These are phyloP conservation scores for Cosmia pyralina DNA, from an alignment of 2,888 invertebrate genomes.

Conservation along the genomic window DNA sequence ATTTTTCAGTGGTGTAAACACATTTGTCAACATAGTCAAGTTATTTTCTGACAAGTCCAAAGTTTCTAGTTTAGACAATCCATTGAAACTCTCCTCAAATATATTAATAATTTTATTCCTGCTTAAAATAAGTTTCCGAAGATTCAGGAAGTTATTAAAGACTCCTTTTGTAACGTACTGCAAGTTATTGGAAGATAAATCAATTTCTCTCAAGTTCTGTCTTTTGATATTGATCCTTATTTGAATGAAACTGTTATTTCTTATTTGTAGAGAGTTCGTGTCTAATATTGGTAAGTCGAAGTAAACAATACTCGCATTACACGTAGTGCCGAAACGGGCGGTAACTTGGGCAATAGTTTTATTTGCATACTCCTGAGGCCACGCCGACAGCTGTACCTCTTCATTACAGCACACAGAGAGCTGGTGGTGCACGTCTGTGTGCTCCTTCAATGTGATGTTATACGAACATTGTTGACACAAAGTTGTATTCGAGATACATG, in stretches of 20 bases:
- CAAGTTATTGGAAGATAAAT: constrained; percentile 91
- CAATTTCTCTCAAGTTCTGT: constrained; percentile 88
- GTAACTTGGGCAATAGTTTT: constrained; percentile 79
- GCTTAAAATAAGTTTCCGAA: constrained; percentile 92
- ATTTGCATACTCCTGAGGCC: constrained; percentile 76
- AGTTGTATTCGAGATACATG: constrained; percentile 74
- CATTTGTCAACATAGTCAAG: constrained; percentile 89
- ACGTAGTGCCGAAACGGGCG: constrained; percentile 72
- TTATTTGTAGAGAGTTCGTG: constrained; percentile 77
- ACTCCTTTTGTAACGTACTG: constrained; percentile 86
- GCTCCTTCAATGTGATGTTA: constrained; percentile 80
- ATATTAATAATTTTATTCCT: constrained; percentile 91
- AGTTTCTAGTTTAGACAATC: constrained; percentile 91
- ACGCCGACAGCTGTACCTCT: constrained; percentile 69
- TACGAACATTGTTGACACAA: constrained; percentile 81
- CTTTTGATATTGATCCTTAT: constrained; percentile 78
- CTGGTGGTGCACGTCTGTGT: constrained; percentile 71
- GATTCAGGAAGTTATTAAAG: constrained; percentile 89
- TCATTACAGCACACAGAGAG: constrained; percentile 80
- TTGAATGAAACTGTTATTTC: constrained; percentile 79
- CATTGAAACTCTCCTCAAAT: constrained; percentile 90
- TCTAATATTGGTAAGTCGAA: constrained; percentile 78
- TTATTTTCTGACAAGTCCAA: constrained; percentile 93
- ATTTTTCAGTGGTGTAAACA: constrained; percentile 90
- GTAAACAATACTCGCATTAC: constrained; percentile 77